These are phyloP conservation scores for Smittia aterrima DNA, from an alignment of 2,888 invertebrate genomes.

Conservation along the genomic window DNA sequence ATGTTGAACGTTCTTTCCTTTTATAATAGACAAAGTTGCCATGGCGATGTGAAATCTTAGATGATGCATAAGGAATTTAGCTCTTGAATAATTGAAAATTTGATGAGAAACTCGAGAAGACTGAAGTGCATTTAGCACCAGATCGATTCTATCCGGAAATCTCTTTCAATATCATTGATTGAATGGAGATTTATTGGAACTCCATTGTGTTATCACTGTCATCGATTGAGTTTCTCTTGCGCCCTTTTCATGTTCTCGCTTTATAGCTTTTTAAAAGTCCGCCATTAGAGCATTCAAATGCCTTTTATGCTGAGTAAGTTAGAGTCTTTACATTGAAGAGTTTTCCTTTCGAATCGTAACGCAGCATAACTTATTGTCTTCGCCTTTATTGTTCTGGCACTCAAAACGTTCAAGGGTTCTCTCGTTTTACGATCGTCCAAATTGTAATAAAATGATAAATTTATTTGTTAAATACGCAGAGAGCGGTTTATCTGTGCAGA, in stretches of 20 bases:
- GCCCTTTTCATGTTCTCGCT: neutral
- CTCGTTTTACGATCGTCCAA: conserved; percentile 31
- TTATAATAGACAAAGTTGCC: neutral
- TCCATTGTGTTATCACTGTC: neutral
- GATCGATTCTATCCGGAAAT: conserved; percentile 21
- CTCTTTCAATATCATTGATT: neutral
- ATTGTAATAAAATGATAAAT: conserved; percentile 41
- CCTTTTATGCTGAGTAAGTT: neutral
- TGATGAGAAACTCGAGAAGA: conserved; percentile 25
- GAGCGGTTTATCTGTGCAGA: conserved; percentile 1
- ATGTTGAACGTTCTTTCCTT: no score
- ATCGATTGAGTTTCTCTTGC: neutral
- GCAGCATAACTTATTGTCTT: neutral
- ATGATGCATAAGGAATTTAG: conserved; percentile 31
- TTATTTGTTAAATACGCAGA: conserved; percentile 39
- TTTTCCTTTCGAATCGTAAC: neutral
- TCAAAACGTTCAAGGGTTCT: neutral
- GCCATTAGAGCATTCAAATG: conserved; percentile 6
- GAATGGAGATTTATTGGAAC: conserved; percentile 5
- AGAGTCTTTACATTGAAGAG: neutral
- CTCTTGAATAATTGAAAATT: neutral
- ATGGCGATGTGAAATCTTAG: conserved; percentile 18
- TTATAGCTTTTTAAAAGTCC: conserved; percentile 11
- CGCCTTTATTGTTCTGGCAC: neutral
- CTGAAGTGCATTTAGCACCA: conserved; percentile 29